Conservation (phyloP, 92 coral and sea anemone species). For the Actinernus sp. region DNA sequence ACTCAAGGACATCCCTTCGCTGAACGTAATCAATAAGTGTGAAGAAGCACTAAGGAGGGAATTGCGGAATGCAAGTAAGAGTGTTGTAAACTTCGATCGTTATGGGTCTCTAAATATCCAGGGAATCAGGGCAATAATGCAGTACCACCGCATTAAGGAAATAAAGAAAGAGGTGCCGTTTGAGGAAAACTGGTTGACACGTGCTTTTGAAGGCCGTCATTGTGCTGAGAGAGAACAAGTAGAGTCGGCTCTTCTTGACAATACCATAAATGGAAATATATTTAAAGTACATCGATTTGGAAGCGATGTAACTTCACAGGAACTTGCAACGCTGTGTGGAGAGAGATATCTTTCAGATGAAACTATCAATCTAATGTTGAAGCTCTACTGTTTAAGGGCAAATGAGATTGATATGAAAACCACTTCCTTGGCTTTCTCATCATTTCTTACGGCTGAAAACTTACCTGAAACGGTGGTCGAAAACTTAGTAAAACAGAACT, state of each 20-base stretch:
- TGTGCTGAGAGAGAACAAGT: background rate
- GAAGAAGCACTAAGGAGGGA: too few species aligned
- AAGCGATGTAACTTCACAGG: constrained; percentile 23
- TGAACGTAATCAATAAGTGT: too few species aligned
- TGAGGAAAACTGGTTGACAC: background rate
- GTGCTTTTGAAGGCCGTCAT: background rate
- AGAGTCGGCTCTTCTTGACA: background rate
- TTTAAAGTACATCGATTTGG: constrained; percentile 4
- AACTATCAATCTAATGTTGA: constrained; percentile 25
- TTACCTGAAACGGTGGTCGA: background rate
- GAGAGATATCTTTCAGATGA: constrained; percentile 54
- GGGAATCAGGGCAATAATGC: too few species aligned
- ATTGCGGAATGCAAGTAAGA: too few species aligned
- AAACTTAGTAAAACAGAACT: too few species aligned
- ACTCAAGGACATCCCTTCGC: too few species aligned
- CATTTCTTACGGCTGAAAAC: background rate
- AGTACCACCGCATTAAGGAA: background rate
- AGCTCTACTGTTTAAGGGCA: constrained; percentile 15
- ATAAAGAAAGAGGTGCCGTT: background rate
- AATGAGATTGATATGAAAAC: constrained; percentile 5
- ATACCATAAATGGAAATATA: too few species aligned
- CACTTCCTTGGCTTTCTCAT: background rate
- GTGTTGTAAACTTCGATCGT: too few species aligned
- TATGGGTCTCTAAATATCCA: too few species aligned
- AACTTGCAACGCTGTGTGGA: constrained; percentile 31